Base-by-base conservation (phyloP, 2,113 vertebrate species). In the Passer montanus region DNA sequence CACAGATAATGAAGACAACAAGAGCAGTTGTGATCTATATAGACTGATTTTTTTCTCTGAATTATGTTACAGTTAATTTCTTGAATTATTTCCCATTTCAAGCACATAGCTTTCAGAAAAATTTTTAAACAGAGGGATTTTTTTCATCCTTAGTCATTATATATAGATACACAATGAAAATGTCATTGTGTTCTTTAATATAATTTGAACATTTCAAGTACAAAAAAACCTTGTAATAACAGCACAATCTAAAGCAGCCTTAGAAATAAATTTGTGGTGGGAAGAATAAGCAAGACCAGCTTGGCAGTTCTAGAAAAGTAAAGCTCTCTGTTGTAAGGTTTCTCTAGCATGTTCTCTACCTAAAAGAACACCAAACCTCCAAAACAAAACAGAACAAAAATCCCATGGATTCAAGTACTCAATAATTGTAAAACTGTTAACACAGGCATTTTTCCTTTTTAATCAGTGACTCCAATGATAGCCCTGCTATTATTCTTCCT, bases 91-190 rank as follows among this genome's bases (percentile, higher is more conserved):
- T 91, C 8, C 31, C 13, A 58, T 70, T 95, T 62, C 7, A 62
- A 70, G 17, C 10, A 28, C 13, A 43, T 26, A 44, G 13, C 13
- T 7, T 52, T 75, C 23, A 84, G 37, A 74, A 87, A 60, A 27
- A n/a, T 3, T 30, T 74, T 49, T n/a, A 73, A 52, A 47, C 3
- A 24, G 21, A 52, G 6, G 1, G 1, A 0, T 6, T 41, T 69
- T 81, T 81, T 86, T 66, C 15, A 41, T 3, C 2, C 1, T 64
- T 69, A 69, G 19, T 49, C 3, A 27, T 76, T 79, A 68, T 35
- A 22, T 72, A 39, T 10, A 75, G 20, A 46, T 59, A 58, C 6
- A 56, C 86, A 50, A 67, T 17, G 10, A 92, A 79, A 64, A 11
- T 50, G 0, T 30, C 11, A 62, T 37, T 58, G 13, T 7, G 50